Percentiles rank a stretch among this genome's conserved stretches.
These are phyloP conservation scores for Ameiurus melas DNA, from an alignment of 2,113 vertebrate genomes.

Conservation along the genomic window DNA sequence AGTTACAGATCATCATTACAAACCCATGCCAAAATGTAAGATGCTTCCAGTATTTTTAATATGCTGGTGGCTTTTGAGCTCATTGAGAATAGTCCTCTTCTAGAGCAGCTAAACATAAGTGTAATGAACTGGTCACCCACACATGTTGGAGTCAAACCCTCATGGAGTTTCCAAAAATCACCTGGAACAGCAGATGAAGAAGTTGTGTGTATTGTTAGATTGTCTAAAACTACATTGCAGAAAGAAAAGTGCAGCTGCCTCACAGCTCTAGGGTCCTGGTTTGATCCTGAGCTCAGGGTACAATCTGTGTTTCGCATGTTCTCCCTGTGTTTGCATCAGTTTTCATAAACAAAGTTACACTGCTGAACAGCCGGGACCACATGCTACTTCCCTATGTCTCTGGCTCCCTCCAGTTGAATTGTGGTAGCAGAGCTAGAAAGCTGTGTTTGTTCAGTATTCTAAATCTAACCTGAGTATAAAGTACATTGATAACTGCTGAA, in stretches of 20 bases:
- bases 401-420: neutral
- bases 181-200: neutral
- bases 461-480: neutral
- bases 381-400: neutral
- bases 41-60: neutral
- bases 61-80: neutral
- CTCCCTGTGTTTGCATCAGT: neutral
- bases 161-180: neutral
- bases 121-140: neutral
- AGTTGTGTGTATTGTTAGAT: neutral
- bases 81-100: neutral
- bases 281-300: neutral
- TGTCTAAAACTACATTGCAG: neutral
- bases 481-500: neutral
- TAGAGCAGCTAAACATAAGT: neutral
- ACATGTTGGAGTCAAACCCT: neutral
- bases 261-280: neutral
- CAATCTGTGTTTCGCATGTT: neutral
- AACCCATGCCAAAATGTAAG: neutral
- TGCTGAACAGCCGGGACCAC: slow-evolving; percentile 2
- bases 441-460: neutral
- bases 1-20: neutral
- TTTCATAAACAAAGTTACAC: neutral
- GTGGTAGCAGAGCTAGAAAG: neutral
- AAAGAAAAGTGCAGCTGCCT: neutral